Base-by-base conservation (phyloP, 1,140 invertebrate species). In the Schmidtea mediterranea region DNA sequence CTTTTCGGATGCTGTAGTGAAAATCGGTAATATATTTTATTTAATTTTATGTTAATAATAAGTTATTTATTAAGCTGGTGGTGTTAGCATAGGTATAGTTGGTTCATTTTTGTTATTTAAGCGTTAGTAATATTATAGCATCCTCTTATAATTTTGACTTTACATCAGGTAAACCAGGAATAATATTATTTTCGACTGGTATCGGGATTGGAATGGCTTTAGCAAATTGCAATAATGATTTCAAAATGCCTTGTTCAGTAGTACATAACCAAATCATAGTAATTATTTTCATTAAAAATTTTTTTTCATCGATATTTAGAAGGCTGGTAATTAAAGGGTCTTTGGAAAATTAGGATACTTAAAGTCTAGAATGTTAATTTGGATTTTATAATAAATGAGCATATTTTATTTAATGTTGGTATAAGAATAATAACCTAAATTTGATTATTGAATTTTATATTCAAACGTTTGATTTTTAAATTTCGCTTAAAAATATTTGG, bases 151-250 rank as follows among this genome's bases (percentile, higher is more conserved):
- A 16, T 22, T 37, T 36, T 21, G 23, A 48, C n/a, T 36, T 43
- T 36, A 12, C 52, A 57, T 41, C 50, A 62, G 63, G 59, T 43
- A 54, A 58, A 46, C 55, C 62, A 38, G 65, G 60, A 59, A 62
- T 62, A 26, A 55, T 66, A 19, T 57, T 59, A 40, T 57, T 68
- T 52, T 61, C 62, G 21, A 54, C 58, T 32, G 60, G 61, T 23
- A 52, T 62, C 48, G 65, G 65, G 15, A 36, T 68, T 15, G 70
- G 70, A 32, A 71, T 71, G 65, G 69, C 63, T 21, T 67, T 66
- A 57, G 54, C 66, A 36, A 72, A 72, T 52, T 72, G 70, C 55
- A 67, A 69, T 48, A 59, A 69, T 58, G 63, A 66, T 49, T 68
- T 72, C 48, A 59, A 66, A 40, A 52, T 60, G 43, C 63, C 65